Evolutionary conservation across 2,888 invertebrate genomes (phyloP), one percentile per base, ranked within the genome.

Genomic region (Agriotes lineatus): DNA sequence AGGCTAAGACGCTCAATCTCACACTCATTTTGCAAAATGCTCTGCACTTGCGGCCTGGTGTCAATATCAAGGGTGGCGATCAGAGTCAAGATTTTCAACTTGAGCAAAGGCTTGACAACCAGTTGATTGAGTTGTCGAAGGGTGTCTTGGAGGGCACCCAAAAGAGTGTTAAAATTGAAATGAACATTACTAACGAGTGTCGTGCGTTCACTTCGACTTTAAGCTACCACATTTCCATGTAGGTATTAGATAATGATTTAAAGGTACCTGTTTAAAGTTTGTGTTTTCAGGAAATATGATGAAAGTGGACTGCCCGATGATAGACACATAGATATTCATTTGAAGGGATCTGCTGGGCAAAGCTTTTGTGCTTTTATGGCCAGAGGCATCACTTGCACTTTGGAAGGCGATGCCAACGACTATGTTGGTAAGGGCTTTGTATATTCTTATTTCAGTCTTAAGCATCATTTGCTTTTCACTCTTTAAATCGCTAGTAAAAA

Each of bases 361-460:
- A 99, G 98, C 82, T 99, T 99, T 87, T 96, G 99, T 83, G 99
- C 99, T 4, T 99, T 99, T 87, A 86, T 99, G 77, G 92, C 94
- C 0, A 93, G 91, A 74, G 99, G 99, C 19, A 89, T 99, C 62
- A 91, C 91, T 60, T 93, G 97, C 2, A 94, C 92, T 0, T 86
- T 99, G 14, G 97, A 96, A 84, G 99, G 99, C 44, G 99, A 99
- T 85, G 92, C 98, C 25, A 99, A 99, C 82, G 99, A 99, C 84
- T 99, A 99, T 83, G 99, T 99, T 71, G 98, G 97, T 86, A 73
- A 82, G 87, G n/a, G n/a, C n/a, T n/a, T n/a, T n/a, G n/a, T n/a
- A n/a, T n/a, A n/a, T n/a, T n/a, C n/a, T n/a, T n/a, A n/a, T n/a
- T n/a, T n/a, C n/a, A n/a, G n/a, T n/a, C n/a, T n/a, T n/a, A n/a